phyloP scores from a whole-genome alignment of 2,888 invertebrate species.

The Eueremaeus valkanovi region DNA sequence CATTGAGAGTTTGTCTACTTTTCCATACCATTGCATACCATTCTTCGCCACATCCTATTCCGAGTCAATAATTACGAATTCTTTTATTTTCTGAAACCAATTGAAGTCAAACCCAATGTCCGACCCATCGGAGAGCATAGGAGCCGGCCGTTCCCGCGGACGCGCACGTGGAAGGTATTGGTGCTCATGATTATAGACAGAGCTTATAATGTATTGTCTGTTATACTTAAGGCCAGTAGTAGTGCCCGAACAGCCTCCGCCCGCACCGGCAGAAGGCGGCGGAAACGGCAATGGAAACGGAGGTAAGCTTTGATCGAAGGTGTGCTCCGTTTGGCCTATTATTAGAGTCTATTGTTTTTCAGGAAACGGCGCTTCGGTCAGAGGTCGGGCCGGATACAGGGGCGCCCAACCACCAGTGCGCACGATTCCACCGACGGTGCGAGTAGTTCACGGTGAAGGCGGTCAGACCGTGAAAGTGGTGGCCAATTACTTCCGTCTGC shows the following conservation, averaged over 20 bases:
- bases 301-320: not conserved
- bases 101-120: not conserved
- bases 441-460: not conserved
- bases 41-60: too few species aligned
- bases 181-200: too few species aligned
- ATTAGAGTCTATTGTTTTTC: not conserved
- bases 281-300: conserved; percentile 13
- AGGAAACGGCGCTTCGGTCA: not conserved
- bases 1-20: too few species aligned
- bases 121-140: not conserved
- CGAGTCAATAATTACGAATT: not conserved
- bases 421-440: not conserved
- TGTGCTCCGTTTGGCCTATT: not conserved
- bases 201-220: too few species aligned
- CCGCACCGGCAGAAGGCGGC: not conserved
- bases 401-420: conserved; percentile 44
- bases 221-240: not conserved
- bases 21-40: too few species aligned
- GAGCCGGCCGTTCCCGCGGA: not conserved
- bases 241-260: not conserved
- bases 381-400: conserved; percentile 37
- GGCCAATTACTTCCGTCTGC: conserved; percentile 51
- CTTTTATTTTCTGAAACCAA: not conserved
- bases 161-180: not conserved
- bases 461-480: not conserved